Percentiles rank a stretch among this genome's conserved stretches.
These are phyloP conservation scores for Drosophila algonquin DNA, from an alignment of 2,888 invertebrate genomes.

Conservation along the genomic window DNA sequence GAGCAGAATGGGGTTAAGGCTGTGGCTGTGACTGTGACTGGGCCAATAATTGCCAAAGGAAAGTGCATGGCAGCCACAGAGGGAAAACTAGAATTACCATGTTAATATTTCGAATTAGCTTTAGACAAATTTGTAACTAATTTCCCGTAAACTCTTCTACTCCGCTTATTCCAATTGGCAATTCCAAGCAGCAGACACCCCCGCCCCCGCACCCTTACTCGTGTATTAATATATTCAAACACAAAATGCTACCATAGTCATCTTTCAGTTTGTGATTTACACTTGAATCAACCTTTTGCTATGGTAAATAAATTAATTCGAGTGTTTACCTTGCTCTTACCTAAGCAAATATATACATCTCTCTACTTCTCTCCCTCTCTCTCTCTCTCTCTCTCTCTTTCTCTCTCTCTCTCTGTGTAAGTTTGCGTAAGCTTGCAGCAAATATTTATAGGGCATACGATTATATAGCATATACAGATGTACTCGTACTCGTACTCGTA, in stretches of 20 bases:
- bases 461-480: background rate
- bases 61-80: background rate
- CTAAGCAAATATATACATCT: constrained; percentile 45
- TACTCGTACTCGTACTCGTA: background rate
- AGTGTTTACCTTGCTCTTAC: constrained; percentile 60
- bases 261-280: background rate
- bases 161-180: background rate
- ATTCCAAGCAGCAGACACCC: background rate
- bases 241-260: background rate
- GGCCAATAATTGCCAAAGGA: constrained; percentile 23
- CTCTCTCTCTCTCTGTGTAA: background rate
- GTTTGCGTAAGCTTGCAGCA: constrained; percentile 20
- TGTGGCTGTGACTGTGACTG: background rate
- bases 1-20: constrained; percentile 60
- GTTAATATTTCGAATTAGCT: background rate
- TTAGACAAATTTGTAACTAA: background rate
- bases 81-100: background rate
- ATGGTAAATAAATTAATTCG: constrained; percentile 17
- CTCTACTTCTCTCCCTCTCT: background rate
- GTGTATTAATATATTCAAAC: background rate
- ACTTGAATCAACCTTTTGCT: background rate
- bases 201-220: too few species aligned
- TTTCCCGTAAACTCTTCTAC: background rate
- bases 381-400: background rate
- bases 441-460: constrained; percentile 47